Evolutionary conservation across 2,113 vertebrate genomes (phyloP).

Genomic region (Ptilorrhoa leucosticta): DNA sequence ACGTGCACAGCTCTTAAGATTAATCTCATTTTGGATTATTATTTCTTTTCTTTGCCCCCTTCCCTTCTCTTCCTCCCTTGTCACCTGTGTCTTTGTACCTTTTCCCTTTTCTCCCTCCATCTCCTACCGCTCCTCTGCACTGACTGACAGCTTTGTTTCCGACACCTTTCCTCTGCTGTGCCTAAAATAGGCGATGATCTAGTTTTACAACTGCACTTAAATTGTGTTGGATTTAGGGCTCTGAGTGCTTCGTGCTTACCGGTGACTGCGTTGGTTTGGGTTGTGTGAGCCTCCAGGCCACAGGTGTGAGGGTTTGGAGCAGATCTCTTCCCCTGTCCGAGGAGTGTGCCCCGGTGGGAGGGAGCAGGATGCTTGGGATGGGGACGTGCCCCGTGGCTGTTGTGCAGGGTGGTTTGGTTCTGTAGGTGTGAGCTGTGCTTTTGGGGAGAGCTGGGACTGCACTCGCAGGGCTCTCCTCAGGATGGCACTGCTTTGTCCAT

Average conservation of each 20-base stretch:
- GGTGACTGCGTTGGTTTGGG: rapidly evolving
- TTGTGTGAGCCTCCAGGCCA: rapidly evolving
- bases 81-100: neutral
- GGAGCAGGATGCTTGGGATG: rapidly evolving
- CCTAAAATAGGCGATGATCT: neutral
- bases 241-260: neutral
- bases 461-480: rapidly evolving
- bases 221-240: neutral
- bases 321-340: neutral
- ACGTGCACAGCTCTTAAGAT: neutral
- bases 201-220: neutral
- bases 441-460: neutral
- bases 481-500: rapidly evolving
- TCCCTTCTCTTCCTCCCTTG: neutral
- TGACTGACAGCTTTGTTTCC: neutral
- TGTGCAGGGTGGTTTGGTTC: neutral
- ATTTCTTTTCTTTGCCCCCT: neutral
- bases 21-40: neutral
- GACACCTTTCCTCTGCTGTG: neutral
- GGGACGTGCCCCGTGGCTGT: too few relatives aligned
- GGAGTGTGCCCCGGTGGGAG: neutral
- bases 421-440: neutral
- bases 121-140: neutral
- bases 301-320: neutral
- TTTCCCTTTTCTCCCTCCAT: neutral